Base-by-base conservation (phyloP, 2,113 vertebrate species). In the Monopterus albus region DNA sequence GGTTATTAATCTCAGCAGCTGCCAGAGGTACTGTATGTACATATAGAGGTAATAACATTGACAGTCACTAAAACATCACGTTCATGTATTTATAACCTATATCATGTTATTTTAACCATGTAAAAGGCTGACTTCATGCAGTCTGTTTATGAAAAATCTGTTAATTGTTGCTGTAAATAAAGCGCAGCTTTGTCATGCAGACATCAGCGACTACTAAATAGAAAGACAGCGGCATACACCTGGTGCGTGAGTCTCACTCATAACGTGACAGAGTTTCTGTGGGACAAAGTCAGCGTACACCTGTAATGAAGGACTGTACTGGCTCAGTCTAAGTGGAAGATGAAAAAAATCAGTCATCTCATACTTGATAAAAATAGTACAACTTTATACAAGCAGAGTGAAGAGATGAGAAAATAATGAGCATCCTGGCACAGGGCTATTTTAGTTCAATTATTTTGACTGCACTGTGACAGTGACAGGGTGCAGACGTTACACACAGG, bases 371-470 rank as follows among this genome's bases (percentile, higher is more conserved):
- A 49, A 56, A 69, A 57, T 69, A 28, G 40, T 21, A 2, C 15
- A 17, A 7, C 6, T 31, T 17, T 33, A 21, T 23, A 46, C 28
- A 31, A 31, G 40, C n/a, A 33, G 40, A 60, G n/a, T 29, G 65
- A 26, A 38, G 42, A 8, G 12, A 38, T 25, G 55, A 47, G 15
- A 28, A 78, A 72, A 53, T 55, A 72, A 78, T 49, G 55, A 72
- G 53, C 33, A 36, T 42, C 49, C n/a, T 9, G 33, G 35, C 61
- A 26, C 18, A 3, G 49, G n/a, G 53, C 49, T 52, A 59, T 58
- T 70, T 53, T 6, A 15, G 43, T 46, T 26, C 7, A 29, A 56
- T 49, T 61, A 40, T 29, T 72, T 49, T n/a, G 56, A 42, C 46
- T 17, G 56, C 39, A 25, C 6, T 9, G 50, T 62, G 61, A 31